Percentiles rank a stretch among this genome's conserved stretches.
Evolutionary conservation across 2,797 vertebrate species (phyloP).

Genomic region (Peromyscus nudipes): DNA sequence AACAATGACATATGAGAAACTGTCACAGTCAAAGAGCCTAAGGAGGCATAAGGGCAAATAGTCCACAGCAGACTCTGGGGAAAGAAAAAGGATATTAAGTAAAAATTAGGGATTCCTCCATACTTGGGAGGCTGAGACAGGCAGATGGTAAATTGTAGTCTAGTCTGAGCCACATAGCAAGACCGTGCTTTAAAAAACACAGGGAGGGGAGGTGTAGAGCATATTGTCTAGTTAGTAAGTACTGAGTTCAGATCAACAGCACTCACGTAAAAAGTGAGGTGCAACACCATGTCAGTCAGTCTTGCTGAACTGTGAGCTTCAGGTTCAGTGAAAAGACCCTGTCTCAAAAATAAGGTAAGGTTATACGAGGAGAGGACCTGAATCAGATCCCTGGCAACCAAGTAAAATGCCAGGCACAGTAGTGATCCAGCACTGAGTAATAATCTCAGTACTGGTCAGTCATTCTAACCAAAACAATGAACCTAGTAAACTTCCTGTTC

Average conservation of each 20-base stretch:
- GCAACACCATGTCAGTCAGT: background rate
- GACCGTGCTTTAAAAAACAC: background rate
- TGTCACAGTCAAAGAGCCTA: background rate
- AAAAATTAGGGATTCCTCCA: background rate
- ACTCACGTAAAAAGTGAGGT: background rate
- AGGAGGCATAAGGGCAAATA: background rate
- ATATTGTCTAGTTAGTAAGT: background rate
- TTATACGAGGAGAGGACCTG: background rate
- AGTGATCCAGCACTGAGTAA: too few species aligned
- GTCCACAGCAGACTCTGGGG: background rate
- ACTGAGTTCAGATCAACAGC: background rate
- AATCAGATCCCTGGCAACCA: background rate
- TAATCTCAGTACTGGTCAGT: background rate
- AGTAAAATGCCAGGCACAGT: background rate
- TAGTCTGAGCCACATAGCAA: background rate
- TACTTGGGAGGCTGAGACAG: background rate
- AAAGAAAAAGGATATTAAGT: background rate
- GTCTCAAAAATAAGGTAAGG: background rate
- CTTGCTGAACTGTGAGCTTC: background rate
- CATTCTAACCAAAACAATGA: background rate
- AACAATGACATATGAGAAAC: background rate
- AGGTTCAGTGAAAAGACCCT: background rate
- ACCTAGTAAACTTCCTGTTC: background rate
- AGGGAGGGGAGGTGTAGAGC: background rate
- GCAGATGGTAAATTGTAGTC: background rate